phyloP scores from a whole-genome alignment of 2,113 vertebrate species.

The Gnathonemus longibarbis region DNA sequence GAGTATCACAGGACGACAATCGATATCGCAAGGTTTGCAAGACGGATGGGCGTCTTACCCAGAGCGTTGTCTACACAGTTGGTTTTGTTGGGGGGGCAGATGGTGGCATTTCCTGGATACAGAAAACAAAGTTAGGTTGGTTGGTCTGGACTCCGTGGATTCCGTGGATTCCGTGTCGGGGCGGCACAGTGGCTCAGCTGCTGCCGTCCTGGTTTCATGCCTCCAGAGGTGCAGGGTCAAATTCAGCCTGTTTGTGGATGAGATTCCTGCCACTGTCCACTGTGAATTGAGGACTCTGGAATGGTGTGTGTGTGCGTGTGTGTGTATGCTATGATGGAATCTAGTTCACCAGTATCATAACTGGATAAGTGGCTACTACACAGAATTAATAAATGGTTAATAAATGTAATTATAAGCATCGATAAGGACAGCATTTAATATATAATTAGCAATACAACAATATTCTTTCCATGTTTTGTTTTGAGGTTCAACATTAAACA shows the following conservation, averaged over 20 bases:
- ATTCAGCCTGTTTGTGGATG: not conserved
- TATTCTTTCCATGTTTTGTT: not conserved
- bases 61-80: conserved; percentile 89
- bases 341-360: not conserved
- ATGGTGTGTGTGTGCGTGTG: not conserved
- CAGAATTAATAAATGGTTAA: not conserved
- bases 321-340: not conserved
- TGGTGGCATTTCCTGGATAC: conserved; percentile 79
- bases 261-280: not conserved
- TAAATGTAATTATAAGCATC: not conserved
- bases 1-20: not conserved
- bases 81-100: conserved; percentile 92
- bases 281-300: not conserved
- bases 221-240: not conserved
- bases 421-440: not conserved
- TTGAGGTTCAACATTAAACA: not conserved
- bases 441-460: not conserved
- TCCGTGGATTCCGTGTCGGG: not conserved
- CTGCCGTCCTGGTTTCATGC: not conserved
- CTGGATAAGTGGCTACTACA: not conserved
- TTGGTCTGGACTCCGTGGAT: conserved; percentile 42
- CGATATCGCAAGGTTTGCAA: not conserved
- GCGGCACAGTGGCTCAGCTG: not conserved
- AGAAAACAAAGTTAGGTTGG: conserved; percentile 58
- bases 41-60: conserved; percentile 60